Conservation (phyloP, 1,140 invertebrate species). For the Bradynema listronoti region DNA sequence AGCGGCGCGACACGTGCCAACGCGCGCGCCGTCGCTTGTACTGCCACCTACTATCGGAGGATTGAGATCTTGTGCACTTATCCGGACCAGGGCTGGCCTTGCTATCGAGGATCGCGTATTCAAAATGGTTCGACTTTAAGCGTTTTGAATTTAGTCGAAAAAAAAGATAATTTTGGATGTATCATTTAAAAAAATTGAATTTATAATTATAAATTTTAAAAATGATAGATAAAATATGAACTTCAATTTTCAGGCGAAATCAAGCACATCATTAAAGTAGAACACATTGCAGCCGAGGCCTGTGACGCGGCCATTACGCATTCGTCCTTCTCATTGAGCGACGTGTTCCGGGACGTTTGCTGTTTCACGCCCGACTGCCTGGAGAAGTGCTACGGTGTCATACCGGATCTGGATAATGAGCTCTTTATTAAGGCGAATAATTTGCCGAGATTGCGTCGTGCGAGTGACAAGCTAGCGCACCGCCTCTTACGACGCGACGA, state of each 20-base stretch:
- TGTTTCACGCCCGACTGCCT: slow-evolving; percentile 6
- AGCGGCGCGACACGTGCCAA: no score
- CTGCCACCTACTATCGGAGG: neutral
- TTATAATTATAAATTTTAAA: neutral
- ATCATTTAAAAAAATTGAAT: neutral
- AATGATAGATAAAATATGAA: neutral
- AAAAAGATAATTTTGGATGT: neutral
- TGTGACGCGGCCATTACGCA: slow-evolving; percentile 1
- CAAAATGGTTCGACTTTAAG: neutral
- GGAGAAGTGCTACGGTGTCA: slow-evolving; percentile 13
- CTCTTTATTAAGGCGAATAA: slow-evolving; percentile 7
- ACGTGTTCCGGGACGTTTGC: neutral
- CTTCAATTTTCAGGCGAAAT: slow-evolving; percentile 1
- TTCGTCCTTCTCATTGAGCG: neutral
- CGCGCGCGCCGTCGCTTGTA: neutral
- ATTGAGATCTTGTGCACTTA: slow-evolving; percentile 3
- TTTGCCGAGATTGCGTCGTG: no score
- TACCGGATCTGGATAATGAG: slow-evolving; percentile 8
- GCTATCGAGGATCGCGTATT: slow-evolving; percentile 4
- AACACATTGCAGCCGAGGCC: neutral
- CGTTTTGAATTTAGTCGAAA: neutral
- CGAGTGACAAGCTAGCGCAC: no score
- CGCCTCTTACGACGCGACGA: no score
- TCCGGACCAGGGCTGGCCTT: slow-evolving; percentile 8
- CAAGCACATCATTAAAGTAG: neutral